Evolutionary conservation across 2,797 vertebrate species (phyloP).

Genomic region (Gobionotothen gibberifrons): DNA sequence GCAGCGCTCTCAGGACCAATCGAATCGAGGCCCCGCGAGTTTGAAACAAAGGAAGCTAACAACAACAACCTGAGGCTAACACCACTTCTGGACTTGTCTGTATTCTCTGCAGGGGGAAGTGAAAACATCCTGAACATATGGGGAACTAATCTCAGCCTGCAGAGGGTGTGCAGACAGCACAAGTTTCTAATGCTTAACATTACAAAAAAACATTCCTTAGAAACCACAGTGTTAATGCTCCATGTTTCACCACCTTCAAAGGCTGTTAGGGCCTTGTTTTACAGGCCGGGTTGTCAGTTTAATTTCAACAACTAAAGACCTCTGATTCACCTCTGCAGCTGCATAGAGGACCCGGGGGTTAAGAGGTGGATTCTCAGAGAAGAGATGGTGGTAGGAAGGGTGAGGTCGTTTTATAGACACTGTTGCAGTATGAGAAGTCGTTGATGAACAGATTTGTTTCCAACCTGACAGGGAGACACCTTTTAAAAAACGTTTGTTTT

Average conservation of each 20-base stretch:
- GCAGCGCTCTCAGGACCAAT: slow-evolving; percentile 37
- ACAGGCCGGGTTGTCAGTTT: slow-evolving; percentile 50
- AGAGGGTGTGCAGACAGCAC: too few species aligned
- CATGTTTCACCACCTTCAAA: not conserved
- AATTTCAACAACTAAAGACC: slow-evolving; percentile 3
- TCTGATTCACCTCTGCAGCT: slow-evolving; percentile 18
- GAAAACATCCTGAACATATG: slow-evolving; percentile 18
- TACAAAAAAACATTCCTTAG: slow-evolving; percentile 13
- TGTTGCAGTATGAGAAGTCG: slow-evolving; percentile 2
- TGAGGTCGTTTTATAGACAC: not conserved
- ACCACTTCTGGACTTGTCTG: not conserved
- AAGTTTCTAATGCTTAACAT: slow-evolving; percentile 5
- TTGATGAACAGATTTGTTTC: not conserved
- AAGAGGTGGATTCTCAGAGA: not conserved
- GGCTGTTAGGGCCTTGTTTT: slow-evolving; percentile 16
- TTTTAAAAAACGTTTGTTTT: too few species aligned
- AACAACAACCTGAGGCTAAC: not conserved
- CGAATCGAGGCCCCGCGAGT: not conserved
- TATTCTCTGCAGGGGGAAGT: not conserved
- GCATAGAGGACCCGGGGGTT: not conserved
- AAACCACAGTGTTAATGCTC: not conserved
- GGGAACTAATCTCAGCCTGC: not conserved
- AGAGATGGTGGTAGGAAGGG: slow-evolving; percentile 3
- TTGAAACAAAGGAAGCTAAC: slow-evolving; percentile 57
- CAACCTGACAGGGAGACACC: not conserved